Base-by-base conservation (phyloP, 2,888 invertebrate species). In the Mimumesa dahlbomi region DNA sequence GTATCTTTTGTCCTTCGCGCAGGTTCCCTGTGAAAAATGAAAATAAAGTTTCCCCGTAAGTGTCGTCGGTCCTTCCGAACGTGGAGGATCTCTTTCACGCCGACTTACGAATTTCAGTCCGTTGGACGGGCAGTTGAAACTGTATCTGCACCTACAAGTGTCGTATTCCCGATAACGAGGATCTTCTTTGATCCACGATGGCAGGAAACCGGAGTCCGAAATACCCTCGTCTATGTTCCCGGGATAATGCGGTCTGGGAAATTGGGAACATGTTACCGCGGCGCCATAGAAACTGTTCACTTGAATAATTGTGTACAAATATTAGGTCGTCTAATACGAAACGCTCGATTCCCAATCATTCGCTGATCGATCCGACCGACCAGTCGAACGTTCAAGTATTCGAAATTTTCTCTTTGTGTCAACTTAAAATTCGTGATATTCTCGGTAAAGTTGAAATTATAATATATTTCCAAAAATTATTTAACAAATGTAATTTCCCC, bases 1-100 rank as follows among this genome's bases (percentile, higher is more conserved):
- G 68, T 94, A 92, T 74, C 91, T 91, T 84, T 93, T 93, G 6
- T 93, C 93, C 0, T 88, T 88, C 25, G 93, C 93, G 79, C 94
- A 94, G 16, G 92, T 91, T 9, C 92, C 93, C 94, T 94, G 90
- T 16, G 52, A 48, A 53, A n/a, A n/a, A n/a, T n/a, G n/a, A 4
- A 4, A 1, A 38, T 14, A 42, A 42, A 42, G 4, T 42, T 19
- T 1, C 1, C 9, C 42, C 7, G n/a, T n/a, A n/a, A n/a, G n/a
- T n/a, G n/a, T n/a, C n/a, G n/a, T n/a, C n/a, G n/a, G n/a, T n/a
- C n/a, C n/a, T n/a, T n/a, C n/a, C n/a, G n/a, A n/a, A n/a, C n/a
- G n/a, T n/a, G n/a, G n/a, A n/a, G n/a, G n/a, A n/a, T n/a, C n/a
- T 25, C 7, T 25, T 34, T 16, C 11, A 1, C 18, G 18, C 42